Evolutionary conservation across 2,888 invertebrate species (phyloP), one percentile per base, ranked within the genome.

Genomic region (Chrysotoxum bicinctum): DNA sequence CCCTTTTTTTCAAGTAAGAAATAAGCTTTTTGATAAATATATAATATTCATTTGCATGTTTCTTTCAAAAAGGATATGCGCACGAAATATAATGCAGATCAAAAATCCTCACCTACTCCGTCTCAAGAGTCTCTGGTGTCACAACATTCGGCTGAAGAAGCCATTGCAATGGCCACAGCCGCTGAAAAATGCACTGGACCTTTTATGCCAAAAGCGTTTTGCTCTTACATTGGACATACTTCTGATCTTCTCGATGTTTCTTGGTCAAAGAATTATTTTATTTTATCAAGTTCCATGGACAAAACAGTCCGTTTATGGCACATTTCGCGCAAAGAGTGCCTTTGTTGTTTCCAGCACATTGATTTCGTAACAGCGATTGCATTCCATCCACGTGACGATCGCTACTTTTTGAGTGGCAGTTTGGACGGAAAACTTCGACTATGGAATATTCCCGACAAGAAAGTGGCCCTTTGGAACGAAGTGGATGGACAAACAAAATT

Each of bases 361-460:
- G 99, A 99, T 93, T 99, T 99, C 91, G 99, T 99, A 70, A 99
- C 99, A 0, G 98, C 99, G 0, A 99, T 99, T 89, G 99, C 98
- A 70, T 99, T 99, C 92, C 98, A 99, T 93, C 99, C 99, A 1
- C 93, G 96, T 73, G 97, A 97, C 89, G 97, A 97, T 91, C 92
- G 97, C 8, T 92, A 99, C 92, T 99, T 99, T 92, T 93, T 99
- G 40, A 99, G 98, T 80, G 99, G 99, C 16, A 98, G 98, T 21
- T 93, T 99, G 58, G 99, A 99, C 92, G 99, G 99, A 1, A 99
- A 99, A 92, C 93, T 99, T 64, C 93, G 99, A n/a, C 93, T 99
- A 8, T 99, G 99, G 99, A 98, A 99, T 92, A 99, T 99, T 90
- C 99, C 99, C 0, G 99, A 99, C 91, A 99, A 99, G 91, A 98